phyloP scores from a whole-genome alignment of 2,797 vertebrate species.

The Prunella strophiata region DNA sequence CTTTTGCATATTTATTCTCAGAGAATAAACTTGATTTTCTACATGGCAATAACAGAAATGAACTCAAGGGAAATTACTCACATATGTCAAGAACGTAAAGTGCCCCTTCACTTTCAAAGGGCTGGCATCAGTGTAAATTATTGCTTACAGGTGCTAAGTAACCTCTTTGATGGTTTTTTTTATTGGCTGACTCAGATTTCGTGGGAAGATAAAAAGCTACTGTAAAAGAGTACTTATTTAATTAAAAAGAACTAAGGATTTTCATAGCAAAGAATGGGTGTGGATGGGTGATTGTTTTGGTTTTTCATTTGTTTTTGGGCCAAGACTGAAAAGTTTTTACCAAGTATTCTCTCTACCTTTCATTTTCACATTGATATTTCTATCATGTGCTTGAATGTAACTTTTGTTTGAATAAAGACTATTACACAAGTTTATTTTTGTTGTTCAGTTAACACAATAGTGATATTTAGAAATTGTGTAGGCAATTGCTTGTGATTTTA shows the following conservation, averaged over 20 bases:
- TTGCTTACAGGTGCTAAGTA: conserved; percentile 64
- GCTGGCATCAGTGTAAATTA: conserved; percentile 61
- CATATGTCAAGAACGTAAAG: background rate
- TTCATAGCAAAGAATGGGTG: background rate
- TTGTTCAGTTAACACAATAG: background rate
- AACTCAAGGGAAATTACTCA: conserved; percentile 35
- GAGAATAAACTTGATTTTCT: conserved; percentile 6
- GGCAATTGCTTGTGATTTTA: background rate
- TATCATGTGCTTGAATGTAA: background rate
- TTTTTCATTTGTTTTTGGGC: background rate
- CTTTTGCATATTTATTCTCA: background rate
- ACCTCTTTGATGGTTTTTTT: conserved; percentile 49
- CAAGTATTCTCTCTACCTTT: background rate
- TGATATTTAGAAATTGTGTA: background rate
- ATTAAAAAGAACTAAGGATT: conserved; percentile 47
- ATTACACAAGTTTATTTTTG: background rate
- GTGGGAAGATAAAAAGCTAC: conserved; percentile 55
- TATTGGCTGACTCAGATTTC: conserved; percentile 56
- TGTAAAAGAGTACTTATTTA: conserved; percentile 51
- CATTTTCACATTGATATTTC: background rate
- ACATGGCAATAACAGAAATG: background rate
- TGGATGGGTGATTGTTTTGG: background rate
- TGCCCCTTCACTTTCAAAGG: conserved; percentile 53
- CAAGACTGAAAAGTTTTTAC: background rate
- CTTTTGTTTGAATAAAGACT: background rate